A percentile compares a stretch with the other conserved stretches of the same genome.
Evolutionary conservation across 1,140 invertebrate genomes (phyloP).

Genomic region (Campoletis sonorensis): DNA sequence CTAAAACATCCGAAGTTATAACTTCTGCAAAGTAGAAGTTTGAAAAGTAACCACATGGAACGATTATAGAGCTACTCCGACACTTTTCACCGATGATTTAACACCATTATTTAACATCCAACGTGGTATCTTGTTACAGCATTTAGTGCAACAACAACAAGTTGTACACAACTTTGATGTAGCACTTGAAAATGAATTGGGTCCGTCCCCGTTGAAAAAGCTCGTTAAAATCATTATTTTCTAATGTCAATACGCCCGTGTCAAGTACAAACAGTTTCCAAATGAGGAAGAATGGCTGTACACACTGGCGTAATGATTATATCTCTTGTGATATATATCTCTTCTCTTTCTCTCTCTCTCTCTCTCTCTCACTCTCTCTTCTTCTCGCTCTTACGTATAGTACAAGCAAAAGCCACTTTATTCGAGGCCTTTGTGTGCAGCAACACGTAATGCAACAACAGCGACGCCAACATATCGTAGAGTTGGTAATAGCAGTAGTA

Average conservation of each 20-base stretch:
- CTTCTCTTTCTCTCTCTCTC: background rate
- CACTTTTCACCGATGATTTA: too few species aligned
- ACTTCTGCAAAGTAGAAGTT: too few species aligned
- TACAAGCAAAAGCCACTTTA: constrained; percentile 26
- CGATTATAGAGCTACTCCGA: too few species aligned
- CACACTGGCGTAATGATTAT: background rate
- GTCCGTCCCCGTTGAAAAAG: background rate
- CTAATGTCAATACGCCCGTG: background rate
- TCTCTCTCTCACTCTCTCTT: constrained; percentile 2
- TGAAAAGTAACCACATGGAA: too few species aligned
- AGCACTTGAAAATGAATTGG: too few species aligned
- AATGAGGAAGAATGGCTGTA: constrained; percentile 16
- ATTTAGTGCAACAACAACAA: too few species aligned
- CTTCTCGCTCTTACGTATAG: background rate
- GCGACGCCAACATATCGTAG: constrained; percentile 10
- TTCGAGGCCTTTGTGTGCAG: constrained; percentile 21
- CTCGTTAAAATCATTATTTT: background rate
- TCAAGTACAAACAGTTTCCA: constrained; percentile 8
- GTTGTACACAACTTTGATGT: too few species aligned
- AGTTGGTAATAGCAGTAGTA: constrained; percentile 12
- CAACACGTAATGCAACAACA: constrained; percentile 17
- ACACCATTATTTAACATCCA: too few species aligned
- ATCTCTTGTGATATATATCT: background rate
- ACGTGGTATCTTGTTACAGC: too few species aligned
- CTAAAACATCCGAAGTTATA: too few species aligned